Percentiles rank a stretch among this genome's conserved stretches.
phyloP scores from a whole-genome alignment of 2,113 vertebrate species.

The Prochilodus magdalenae region DNA sequence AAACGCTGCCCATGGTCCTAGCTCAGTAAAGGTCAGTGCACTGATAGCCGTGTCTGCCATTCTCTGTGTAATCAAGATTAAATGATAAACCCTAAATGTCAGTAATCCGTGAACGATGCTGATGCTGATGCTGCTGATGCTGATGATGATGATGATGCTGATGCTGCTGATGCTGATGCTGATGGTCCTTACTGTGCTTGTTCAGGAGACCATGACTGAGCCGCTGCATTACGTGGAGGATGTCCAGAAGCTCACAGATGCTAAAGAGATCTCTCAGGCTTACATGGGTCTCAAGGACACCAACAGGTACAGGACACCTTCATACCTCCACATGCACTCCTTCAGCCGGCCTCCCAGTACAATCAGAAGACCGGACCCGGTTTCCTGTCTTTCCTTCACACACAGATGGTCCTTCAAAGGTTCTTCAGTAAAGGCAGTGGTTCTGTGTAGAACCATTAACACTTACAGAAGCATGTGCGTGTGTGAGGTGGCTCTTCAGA shows the following conservation, averaged over 20 bases:
- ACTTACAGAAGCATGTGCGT: too few species aligned
- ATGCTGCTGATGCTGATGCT: not conserved
- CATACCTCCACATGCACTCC: not conserved
- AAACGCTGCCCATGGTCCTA: not conserved
- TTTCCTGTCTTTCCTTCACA: too few species aligned
- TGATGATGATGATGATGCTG: not conserved
- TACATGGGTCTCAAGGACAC: constrained; percentile 97
- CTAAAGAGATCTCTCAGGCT: constrained; percentile 94
- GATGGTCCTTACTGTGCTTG: not conserved
- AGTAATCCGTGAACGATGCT: too few species aligned
- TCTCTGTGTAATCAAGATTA: not conserved
- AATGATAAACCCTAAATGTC: too few species aligned
- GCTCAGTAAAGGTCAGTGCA: not conserved
- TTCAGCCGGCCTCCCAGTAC: not conserved
- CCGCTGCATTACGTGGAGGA: constrained; percentile 87
- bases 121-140: not conserved
- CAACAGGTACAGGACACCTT: constrained; percentile 76
- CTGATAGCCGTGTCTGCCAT: too few species aligned
- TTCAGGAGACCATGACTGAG: constrained; percentile 96
- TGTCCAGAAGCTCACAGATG: constrained; percentile 94
- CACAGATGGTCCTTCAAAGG: too few species aligned
- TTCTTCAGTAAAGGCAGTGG: too few species aligned
- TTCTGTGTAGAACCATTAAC: too few species aligned
- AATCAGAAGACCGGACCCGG: too few species aligned
- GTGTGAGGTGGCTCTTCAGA: too few species aligned